These are phyloP conservation scores for Orthonychiurus folsomi DNA, from an alignment of 2,888 invertebrate genomes.

Conservation along the genomic window DNA sequence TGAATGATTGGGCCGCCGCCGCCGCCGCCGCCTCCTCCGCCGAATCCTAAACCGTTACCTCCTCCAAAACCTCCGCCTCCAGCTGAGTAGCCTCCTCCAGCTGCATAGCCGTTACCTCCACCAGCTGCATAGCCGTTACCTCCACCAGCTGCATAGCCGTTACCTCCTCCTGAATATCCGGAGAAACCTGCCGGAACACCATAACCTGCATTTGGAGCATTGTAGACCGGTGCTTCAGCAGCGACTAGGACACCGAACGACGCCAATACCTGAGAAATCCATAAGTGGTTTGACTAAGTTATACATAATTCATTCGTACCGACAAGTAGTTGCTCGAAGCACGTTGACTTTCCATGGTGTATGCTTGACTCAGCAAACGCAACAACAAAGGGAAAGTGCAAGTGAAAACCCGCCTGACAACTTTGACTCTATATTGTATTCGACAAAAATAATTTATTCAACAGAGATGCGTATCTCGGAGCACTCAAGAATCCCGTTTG, in stretches of 20 bases:
- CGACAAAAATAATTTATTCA: too few relatives aligned
- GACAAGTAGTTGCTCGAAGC: too few relatives aligned
- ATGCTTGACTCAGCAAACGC: too few relatives aligned
- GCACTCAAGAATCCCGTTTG: too few relatives aligned
- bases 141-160: neutral
- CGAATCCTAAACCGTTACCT: slow-evolving; percentile 16
- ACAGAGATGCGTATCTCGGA: too few relatives aligned
- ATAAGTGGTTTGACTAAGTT: neutral
- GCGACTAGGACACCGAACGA: slow-evolving; percentile 37
- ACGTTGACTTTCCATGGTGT: too few relatives aligned
- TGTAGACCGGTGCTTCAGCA: slow-evolving; percentile 18
- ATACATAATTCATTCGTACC: neutral
- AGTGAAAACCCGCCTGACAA: neutral
- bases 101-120: neutral
- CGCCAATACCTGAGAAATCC: slow-evolving; percentile 29
- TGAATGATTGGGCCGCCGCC: slow-evolving; percentile 54
- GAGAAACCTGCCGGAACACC: neutral
- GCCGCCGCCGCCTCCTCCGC: slow-evolving; percentile 15
- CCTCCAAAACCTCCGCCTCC: slow-evolving; percentile 9
- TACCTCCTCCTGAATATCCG: neutral
- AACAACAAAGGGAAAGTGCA: neutral
- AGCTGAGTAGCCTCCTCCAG: neutral
- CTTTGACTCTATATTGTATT: neutral
- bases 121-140: neutral
- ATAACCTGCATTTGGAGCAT: neutral